A percentile compares a stretch with the other conserved stretches of the same genome.
These are phyloP conservation scores for Ceratitis capitata DNA, from an alignment of 1,140 invertebrate genomes.

Conservation along the genomic window DNA sequence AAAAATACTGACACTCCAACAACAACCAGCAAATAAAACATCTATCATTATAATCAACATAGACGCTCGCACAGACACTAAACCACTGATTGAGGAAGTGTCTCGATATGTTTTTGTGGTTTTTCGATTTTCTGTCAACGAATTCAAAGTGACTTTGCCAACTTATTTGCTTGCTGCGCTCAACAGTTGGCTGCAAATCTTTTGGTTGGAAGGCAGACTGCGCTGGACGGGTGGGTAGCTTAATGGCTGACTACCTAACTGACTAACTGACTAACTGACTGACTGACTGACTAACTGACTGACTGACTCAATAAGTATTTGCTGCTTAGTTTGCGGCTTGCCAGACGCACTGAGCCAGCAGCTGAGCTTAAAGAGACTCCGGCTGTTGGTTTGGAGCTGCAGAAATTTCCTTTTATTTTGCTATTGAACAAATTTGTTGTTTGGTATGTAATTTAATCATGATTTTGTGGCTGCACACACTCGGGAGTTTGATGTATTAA, in stretches of 20 bases:
- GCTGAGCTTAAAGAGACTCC: no score
- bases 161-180: background rate
- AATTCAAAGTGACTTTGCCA: conserved; percentile 24
- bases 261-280: no score
- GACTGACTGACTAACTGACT: background rate
- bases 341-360: no score
- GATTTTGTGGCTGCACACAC: conserved; percentile 21
- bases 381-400: no score
- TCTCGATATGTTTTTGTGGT: conserved; percentile 31
- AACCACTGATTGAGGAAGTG: conserved; percentile 33
- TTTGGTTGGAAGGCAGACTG: no score
- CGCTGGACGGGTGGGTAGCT: no score
- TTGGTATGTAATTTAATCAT: conserved; percentile 29
- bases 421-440: conserved; percentile 17
- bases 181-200: background rate
- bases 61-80: background rate
- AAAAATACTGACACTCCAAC: no score
- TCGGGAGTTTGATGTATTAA: background rate
- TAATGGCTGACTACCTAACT: no score
- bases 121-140: conserved; percentile 25
- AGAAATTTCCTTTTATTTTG: no score
- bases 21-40: background rate
- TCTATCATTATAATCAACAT: background rate
- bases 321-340: no score
- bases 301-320: no score